Percentiles rank a stretch among this genome's conserved stretches.
Conservation (phyloP, 2,797 vertebrate species). For the Coracias cyanogaster region DNA sequence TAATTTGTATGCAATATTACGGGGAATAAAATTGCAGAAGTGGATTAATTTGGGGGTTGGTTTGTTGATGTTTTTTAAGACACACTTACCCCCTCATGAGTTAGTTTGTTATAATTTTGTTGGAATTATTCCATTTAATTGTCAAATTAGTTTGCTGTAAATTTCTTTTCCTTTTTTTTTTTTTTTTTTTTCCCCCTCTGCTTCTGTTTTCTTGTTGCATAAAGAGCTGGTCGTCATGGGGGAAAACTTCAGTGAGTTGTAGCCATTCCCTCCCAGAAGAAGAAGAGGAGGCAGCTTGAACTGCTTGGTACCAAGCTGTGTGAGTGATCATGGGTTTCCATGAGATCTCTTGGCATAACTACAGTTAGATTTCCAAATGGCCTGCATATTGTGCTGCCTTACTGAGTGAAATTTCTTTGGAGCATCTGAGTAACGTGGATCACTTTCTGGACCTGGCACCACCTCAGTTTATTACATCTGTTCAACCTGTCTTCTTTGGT, state of each 20-base stretch:
- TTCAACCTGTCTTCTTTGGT: slow-evolving; percentile 31
- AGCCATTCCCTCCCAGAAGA: not conserved
- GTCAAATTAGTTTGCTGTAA: not conserved
- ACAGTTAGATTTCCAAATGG: not conserved
- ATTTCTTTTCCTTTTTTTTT: not conserved
- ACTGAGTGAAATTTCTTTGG: not conserved
- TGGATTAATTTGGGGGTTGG: not conserved
- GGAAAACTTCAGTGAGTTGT: not conserved
- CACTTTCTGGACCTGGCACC: slow-evolving; percentile 16
- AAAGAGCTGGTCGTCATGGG: not conserved
- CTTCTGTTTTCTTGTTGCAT: not conserved
- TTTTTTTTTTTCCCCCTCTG: not conserved
- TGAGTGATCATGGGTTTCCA: not conserved
- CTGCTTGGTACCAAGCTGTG: not conserved
- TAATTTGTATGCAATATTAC: not conserved
- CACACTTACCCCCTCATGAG: rapidly evolving
- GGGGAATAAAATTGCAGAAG: not conserved
- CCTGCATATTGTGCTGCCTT: not conserved
- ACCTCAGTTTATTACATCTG: slow-evolving; percentile 11
- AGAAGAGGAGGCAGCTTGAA: not conserved
- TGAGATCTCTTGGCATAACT: not conserved
- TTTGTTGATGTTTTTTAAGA: not conserved
- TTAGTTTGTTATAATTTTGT: not conserved
- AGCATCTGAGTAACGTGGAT: not conserved
- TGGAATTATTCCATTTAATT: not conserved